Conservation (phyloP, 2,113 vertebrate species). For the Mustela lutreola region DNA sequence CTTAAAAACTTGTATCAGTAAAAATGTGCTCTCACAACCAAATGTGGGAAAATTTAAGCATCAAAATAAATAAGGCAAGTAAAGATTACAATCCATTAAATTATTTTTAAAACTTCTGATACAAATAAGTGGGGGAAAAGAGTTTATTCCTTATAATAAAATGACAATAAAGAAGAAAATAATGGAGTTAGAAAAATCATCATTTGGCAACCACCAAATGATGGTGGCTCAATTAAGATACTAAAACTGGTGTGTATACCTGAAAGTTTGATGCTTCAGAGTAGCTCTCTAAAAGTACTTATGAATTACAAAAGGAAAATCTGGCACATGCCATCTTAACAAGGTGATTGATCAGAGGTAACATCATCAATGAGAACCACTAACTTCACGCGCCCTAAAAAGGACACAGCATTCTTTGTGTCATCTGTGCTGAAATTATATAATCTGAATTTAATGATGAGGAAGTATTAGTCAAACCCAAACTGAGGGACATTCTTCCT, state of each 20-base stretch:
- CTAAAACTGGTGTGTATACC: not conserved
- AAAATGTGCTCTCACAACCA: conserved; percentile 9
- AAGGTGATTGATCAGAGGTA: not conserved
- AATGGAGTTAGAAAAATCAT: not conserved
- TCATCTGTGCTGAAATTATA: not conserved
- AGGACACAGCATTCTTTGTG: not conserved
- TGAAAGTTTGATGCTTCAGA: not conserved
- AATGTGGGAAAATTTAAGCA: not conserved
- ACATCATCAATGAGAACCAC: not conserved
- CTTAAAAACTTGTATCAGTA: not conserved
- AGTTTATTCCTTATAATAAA: not conserved
- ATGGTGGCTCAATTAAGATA: not conserved
- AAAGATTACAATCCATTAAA: not conserved
- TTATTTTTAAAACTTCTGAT: conserved; percentile 29
- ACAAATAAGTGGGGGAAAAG: not conserved
- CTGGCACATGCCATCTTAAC: not conserved
- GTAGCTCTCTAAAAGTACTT: not conserved
- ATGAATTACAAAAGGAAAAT: conserved; percentile 30
- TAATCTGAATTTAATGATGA: conserved; percentile 12
- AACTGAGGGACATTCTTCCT: not conserved
- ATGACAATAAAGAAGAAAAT: not conserved
- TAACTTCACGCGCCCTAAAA: not conserved
- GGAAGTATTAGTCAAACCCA: not conserved
- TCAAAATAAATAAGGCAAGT: not conserved
- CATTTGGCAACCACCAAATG: not conserved